Evolutionary conservation across 2,797 vertebrate species (phyloP).

Genomic region (Apogon talboti): DNA sequence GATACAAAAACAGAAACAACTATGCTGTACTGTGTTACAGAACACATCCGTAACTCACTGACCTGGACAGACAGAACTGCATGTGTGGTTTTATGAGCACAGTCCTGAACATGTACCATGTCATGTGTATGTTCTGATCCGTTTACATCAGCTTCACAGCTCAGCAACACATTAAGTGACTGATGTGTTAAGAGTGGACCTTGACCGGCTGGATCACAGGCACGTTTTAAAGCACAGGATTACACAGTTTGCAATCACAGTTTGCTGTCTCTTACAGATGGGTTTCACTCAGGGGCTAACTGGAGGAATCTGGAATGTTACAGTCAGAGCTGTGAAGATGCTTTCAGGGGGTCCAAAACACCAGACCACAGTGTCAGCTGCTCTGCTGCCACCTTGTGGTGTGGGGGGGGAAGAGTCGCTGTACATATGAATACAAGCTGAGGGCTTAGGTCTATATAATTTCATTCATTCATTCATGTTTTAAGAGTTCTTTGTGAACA

Average conservation of each 20-base stretch:
- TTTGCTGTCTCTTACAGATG: not conserved
- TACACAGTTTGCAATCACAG: not conserved
- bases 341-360: not conserved
- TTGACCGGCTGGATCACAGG: conserved; percentile 21
- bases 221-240: conserved; percentile 10
- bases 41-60: not conserved
- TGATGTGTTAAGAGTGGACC: not conserved
- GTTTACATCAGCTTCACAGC: conserved; percentile 24
- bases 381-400: conserved; percentile 67
- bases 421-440: not conserved
- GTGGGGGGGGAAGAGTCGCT: not conserved
- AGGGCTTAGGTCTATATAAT: not conserved
- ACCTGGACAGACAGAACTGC: not conserved
- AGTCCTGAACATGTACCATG: not conserved
- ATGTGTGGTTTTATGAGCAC: not conserved
- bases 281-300: not conserved
- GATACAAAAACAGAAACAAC: not conserved
- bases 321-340: not conserved
- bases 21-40: not conserved
- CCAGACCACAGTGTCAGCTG: not conserved
- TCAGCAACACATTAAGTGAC: conserved; percentile 20
- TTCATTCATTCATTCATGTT: not conserved
- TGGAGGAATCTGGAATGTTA: not conserved
- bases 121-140: conserved; percentile 9
- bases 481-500: too few relatives aligned